Percentiles rank a stretch among this genome's conserved stretches.
These are phyloP conservation scores for Bicyclus anynana DNA, from an alignment of 1,140 invertebrate species.

Conservation along the genomic window DNA sequence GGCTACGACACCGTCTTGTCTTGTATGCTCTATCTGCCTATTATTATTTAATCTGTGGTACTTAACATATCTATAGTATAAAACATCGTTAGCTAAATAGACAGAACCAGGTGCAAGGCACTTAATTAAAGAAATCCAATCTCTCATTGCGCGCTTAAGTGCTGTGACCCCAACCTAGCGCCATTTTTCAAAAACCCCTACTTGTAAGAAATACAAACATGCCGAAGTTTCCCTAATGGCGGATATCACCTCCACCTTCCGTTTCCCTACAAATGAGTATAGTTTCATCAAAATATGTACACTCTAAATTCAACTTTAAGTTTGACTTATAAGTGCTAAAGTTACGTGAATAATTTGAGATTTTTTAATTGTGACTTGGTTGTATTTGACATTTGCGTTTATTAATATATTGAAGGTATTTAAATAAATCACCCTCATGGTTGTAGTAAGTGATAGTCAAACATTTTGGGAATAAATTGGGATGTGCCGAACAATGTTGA, in stretches of 20 bases:
- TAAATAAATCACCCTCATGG: constrained; percentile 37
- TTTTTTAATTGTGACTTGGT: not conserved
- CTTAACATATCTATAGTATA: too few species aligned
- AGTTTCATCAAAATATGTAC: not conserved
- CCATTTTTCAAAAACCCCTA: constrained; percentile 42
- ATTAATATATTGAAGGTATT: constrained; percentile 41
- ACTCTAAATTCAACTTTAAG: not conserved
- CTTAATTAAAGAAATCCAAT: constrained; percentile 28
- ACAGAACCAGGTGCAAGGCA: not conserved
- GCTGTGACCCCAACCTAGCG: constrained; percentile 13
- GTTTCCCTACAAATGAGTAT: constrained; percentile 33
- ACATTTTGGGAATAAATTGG: not conserved
- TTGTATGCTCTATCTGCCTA: too few species aligned
- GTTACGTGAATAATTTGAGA: not conserved
- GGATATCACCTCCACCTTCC: constrained; percentile 60
- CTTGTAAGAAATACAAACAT: constrained; percentile 45
- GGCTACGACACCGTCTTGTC: too few species aligned
- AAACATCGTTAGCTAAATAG: too few species aligned
- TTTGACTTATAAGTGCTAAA: not conserved
- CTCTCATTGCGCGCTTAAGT: constrained; percentile 18
- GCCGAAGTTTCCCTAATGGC: constrained; percentile 45
- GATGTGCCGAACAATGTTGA: not conserved
- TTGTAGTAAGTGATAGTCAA: constrained; percentile 13
- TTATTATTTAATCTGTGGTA: too few species aligned
- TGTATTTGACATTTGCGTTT: constrained; percentile 10